Evolutionary conservation across 1,140 invertebrate species (phyloP).

Genomic region (Euwallacea fornicatus): DNA sequence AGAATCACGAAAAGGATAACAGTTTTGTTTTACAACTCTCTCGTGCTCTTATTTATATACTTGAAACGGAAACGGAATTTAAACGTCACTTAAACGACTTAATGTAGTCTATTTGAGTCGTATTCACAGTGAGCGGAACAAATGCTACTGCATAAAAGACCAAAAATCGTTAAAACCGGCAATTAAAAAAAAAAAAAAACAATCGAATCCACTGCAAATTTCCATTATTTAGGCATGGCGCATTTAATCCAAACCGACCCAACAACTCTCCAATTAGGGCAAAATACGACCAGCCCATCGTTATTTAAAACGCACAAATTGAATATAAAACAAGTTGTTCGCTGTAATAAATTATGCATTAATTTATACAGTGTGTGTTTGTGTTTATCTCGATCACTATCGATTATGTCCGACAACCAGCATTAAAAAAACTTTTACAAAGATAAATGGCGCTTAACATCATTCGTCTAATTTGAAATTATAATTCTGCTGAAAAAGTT

Average conservation of each 20-base stretch:
- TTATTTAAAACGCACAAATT: slow-evolving; percentile 6
- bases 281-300: background rate
- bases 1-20: no score
- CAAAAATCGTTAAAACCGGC: no score
- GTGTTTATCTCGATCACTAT: background rate
- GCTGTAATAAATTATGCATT: slow-evolving; percentile 4
- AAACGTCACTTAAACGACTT: no score
- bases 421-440: background rate
- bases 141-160: no score
- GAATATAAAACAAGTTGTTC: background rate
- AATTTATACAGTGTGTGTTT: slow-evolving; percentile 3
- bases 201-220: no score
- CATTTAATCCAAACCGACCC: background rate
- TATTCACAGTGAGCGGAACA: no score
- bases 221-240: no score
- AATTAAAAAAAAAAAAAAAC: no score
- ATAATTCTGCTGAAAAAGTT: background rate
- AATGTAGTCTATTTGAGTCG: no score
- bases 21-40: no score
- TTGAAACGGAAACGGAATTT: no score
- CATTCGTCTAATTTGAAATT: background rate
- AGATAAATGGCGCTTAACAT: background rate
- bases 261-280: background rate
- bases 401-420: background rate
- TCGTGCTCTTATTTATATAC: no score